phyloP scores from a whole-genome alignment of 2,888 invertebrate genomes.

The Gari tellinella region DNA sequence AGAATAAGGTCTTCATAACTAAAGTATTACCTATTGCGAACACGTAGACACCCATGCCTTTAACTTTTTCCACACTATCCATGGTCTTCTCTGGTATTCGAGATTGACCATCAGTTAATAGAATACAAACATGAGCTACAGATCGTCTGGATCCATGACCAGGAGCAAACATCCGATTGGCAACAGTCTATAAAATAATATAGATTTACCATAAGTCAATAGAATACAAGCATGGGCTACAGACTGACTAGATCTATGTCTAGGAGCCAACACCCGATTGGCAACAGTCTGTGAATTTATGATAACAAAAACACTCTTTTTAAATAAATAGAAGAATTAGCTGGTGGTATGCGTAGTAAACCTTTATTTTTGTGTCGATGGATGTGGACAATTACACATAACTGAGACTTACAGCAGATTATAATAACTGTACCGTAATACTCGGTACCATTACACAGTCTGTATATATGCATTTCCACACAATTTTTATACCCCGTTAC shows the following conservation, averaged over 20 bases:
- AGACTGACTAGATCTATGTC: constrained; percentile 35
- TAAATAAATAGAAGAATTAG: too few species aligned
- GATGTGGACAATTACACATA: too few species aligned
- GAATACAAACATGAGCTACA: constrained; percentile 50
- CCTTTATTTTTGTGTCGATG: too few species aligned
- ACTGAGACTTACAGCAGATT: too few species aligned
- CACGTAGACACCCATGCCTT: constrained; percentile 41
- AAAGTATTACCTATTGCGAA: constrained; percentile 61
- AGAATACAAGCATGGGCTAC: constrained; percentile 43
- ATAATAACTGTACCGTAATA: too few species aligned
- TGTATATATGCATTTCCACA: too few species aligned
- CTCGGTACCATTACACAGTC: too few species aligned
- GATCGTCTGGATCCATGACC: constrained; percentile 43
- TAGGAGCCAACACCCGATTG: constrained; percentile 16
- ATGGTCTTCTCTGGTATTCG: constrained; percentile 42
- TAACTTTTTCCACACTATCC: constrained; percentile 25
- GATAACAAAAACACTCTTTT: too few species aligned
- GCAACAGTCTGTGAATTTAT: too few species aligned
- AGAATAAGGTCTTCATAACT: constrained; percentile 18
- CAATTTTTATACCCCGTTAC: too few species aligned
- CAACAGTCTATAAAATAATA: too few species aligned
- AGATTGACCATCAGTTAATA: constrained; percentile 55
- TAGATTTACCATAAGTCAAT: constrained; percentile 46
- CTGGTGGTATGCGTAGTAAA: too few species aligned
- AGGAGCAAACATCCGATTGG: constrained; percentile 33